Percentiles rank a stretch among this genome's conserved stretches.
phyloP scores from a whole-genome alignment of 2,888 invertebrate genomes.

The Cheilosia variabilis region DNA sequence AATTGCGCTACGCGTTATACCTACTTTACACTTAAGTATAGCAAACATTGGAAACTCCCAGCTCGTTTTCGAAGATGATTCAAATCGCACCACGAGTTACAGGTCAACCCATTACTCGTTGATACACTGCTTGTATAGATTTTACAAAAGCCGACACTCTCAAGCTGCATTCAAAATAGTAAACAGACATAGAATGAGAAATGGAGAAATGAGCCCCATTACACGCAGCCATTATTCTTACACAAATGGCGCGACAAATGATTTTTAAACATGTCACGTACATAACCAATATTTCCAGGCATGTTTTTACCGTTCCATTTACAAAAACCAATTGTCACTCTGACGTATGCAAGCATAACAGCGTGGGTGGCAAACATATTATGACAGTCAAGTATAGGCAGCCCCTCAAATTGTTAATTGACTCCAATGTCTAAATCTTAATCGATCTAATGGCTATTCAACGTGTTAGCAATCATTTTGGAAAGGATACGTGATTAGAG shows the following conservation, averaged over 20 bases:
- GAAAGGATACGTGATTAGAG: conserved; percentile 54
- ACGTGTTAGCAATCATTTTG: conserved; percentile 52
- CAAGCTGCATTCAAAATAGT: neutral
- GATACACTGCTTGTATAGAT: no score
- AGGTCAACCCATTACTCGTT: no score
- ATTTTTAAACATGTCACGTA: conserved; percentile 34
- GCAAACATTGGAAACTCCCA: no score
- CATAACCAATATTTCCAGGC: conserved; percentile 6
- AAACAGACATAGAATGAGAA: neutral
- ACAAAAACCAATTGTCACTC: conserved; percentile 30
- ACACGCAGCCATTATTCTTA: neutral
- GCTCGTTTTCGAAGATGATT: no score
- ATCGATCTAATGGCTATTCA: conserved; percentile 22
- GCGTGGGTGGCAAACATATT: conserved; percentile 49
- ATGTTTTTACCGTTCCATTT: conserved; percentile 49
- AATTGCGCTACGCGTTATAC: no score
- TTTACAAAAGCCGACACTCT: no score
- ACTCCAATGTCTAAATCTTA: conserved; percentile 18
- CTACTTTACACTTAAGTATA: no score
- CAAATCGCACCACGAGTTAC: no score
- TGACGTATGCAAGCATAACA: conserved; percentile 33
- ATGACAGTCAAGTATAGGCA: conserved; percentile 9
- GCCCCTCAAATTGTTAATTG: conserved; percentile 33
- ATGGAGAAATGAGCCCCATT: neutral
- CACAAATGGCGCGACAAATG: neutral